These are phyloP conservation scores for Coelogynopora nodosa DNA, from an alignment of 2,888 invertebrate genomes.

Conservation along the genomic window DNA sequence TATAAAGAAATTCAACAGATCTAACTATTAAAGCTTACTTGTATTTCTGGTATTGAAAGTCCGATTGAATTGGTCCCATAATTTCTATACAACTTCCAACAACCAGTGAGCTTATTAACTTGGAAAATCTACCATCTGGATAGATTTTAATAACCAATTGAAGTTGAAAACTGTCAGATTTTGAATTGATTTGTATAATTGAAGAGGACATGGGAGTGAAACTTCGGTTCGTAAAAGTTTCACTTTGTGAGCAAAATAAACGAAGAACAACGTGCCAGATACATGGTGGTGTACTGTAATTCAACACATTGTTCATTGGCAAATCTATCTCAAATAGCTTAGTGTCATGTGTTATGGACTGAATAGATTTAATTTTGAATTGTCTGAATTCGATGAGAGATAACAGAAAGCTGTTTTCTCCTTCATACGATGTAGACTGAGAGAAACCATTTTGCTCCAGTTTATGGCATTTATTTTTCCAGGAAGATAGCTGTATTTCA, in stretches of 20 bases:
- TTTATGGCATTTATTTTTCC: background rate
- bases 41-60: background rate
- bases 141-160: background rate
- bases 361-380: background rate
- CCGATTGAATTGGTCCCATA: background rate
- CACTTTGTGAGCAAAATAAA: background rate
- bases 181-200: background rate
- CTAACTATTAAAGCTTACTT: background rate
- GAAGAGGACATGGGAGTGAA: background rate
- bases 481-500: background rate
- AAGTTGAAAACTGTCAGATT: background rate
- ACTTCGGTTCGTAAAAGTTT: background rate
- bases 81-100: background rate
- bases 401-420: background rate
- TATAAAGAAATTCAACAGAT: no score
- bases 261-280: background rate
- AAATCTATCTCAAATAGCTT: background rate
- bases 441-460: no score
- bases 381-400: background rate
- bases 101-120: background rate
- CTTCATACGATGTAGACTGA: no score
- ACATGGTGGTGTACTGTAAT: background rate
- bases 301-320: background rate
- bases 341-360: background rate
- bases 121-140: background rate